Evolutionary conservation across 2,113 vertebrate genomes (phyloP), one percentile per base, ranked within the genome.

Genomic region (Heterotilapia buettikoferi): DNA sequence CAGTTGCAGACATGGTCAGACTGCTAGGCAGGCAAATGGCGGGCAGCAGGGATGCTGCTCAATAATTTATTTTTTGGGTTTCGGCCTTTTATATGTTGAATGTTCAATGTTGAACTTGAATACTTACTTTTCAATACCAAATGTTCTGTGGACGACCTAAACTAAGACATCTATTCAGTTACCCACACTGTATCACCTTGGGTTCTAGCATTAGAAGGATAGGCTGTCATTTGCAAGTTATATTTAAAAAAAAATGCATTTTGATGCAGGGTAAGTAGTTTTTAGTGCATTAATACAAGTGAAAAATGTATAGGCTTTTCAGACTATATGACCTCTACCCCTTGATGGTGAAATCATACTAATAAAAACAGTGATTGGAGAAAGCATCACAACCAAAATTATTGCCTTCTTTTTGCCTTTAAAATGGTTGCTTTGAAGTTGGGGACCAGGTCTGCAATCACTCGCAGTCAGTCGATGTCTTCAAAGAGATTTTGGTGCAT

Each of bases 161-260:
- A 76, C 31, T 47, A 29, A 47, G 9, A 29, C 24, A 31, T 76
- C 71, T 73, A 73, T 47, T 14, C 6, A 47, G 68, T 26, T 29
- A 47, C 6, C 5, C 24, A 11, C 24, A 31, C 1, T 10, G 6
- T 73, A 26, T 47, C 6, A 29, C 13, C 38, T 6, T 18, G 21
- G 38, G 13, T 73, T 73, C 21, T 73, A 40, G 21, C 40, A 73
- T 26, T 73, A 47, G 21, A 0, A 73, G 43, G 8, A 73, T 40
- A 45, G 40, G 19, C 16, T 73, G 38, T 43, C 38, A 73, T 14
- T 66, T 66, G 6, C 4, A 66, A 38, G 2, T 66, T n/a, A 36
- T 36, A 66, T 36, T 36, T 11, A 0, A 2, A 2, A 24, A 31
- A 53, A 54, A 66, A 12, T 3, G 1, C 2, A 63, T 61, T 31